Evolutionary conservation across 2,113 vertebrate genomes (phyloP), one percentile per base, ranked within the genome.

Genomic region (Prochilodus magdalenae): DNA sequence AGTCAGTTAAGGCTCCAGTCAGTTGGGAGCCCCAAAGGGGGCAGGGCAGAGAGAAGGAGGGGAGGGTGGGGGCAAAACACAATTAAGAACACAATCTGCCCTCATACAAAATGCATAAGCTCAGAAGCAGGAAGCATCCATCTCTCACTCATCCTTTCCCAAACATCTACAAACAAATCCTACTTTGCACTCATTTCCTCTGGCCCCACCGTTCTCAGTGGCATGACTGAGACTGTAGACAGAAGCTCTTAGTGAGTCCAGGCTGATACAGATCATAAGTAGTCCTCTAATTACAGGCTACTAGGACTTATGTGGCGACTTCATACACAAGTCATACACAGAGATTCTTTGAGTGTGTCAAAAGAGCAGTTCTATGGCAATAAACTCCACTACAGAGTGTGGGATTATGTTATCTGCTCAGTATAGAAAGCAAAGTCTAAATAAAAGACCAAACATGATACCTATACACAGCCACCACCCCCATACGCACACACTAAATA

Each of bases 81-180:
- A 73, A 79, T 80, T 82, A 77, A 69, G 69, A 74, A 81, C 36
- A 15, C 67, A 86, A 53, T 84, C 79, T 79, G 79, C 73, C 73
- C 71, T 84, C 77, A 88, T 86, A 29, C 70, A 86, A 86, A 60
- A 86, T 86, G 78, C 57, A 86, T 86, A 71, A 81, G 57, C 20
- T 60, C 22, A 0, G 70, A 77, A 26, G 72, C 75, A 79, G 24
- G 30, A 73, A 80, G 44, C 70, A 18, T 36, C 12, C 49, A 60
- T 49, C 83, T 40, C 24, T 47, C 47, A 65, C 15, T 66, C 47
- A 51, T 33, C 71, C 30, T 65, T 63, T 30, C 30, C 60, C 24
- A 72, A 59, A 47, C 67, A 66, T 47, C 62, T 57, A 69, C 44
- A 78, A 30, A 73, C 36, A 51, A 72, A 67, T 73, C 36, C 62